phyloP scores from a whole-genome alignment of 2,797 vertebrate genomes.

The Pangasius krempfi region DNA sequence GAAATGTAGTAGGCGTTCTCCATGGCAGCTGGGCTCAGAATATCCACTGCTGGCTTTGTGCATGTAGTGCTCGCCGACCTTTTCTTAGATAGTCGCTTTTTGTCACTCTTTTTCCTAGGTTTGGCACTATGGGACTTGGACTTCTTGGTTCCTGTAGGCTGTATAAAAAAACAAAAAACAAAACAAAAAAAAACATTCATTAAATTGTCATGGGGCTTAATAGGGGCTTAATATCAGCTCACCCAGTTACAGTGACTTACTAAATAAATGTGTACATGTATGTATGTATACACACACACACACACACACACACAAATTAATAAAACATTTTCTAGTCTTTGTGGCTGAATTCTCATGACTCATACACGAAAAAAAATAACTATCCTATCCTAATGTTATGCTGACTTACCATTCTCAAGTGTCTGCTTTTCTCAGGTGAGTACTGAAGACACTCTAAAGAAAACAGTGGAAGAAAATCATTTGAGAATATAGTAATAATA shows the following conservation, averaged over 20 bases:
- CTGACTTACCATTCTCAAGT: conserved; percentile 8
- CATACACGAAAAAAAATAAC: background rate
- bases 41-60: conserved; percentile 67
- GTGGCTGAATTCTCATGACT: background rate
- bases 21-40: conserved; percentile 82
- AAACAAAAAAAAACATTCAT: background rate
- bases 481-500: background rate
- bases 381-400: background rate
- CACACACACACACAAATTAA: background rate
- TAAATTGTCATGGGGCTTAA: background rate
- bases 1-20: conserved; percentile 85
- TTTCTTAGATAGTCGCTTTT: conserved; percentile 61
- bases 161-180: conserved; percentile 34
- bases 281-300: too few species aligned
- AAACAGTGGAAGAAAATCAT: background rate
- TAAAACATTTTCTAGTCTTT: background rate
- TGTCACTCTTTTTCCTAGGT: conserved; percentile 67
- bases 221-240: background rate
- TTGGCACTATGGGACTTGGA: conserved; percentile 64
- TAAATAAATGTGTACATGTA: background rate
- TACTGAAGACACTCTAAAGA: conserved; percentile 1
- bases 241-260: background rate
- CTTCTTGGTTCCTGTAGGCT: conserved; percentile 75
- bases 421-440: background rate
- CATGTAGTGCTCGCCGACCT: conserved; percentile 69